Evolutionary conservation across 2,113 vertebrate genomes (phyloP), one percentile per base, ranked within the genome.

Genomic region (Hyperoodon ampullatus): DNA sequence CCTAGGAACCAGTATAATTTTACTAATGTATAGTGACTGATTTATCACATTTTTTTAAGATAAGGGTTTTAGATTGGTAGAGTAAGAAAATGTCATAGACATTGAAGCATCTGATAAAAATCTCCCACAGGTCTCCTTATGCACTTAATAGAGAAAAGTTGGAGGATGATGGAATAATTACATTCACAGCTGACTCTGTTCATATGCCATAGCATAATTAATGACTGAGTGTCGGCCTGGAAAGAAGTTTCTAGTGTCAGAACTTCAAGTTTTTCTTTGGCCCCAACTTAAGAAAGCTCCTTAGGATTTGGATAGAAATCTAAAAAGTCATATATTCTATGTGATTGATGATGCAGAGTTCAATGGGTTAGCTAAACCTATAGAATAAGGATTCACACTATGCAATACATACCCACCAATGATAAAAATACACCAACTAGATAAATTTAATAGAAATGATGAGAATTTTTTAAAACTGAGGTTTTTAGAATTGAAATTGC

Each of bases 361-460:
- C 50, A 82, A 0, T 44, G 61, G 39, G 3, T 61, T 86, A 66
- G 50, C 80, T 92, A 93, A 83, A 74, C 19, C 42, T 92, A 2
- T 44, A 78, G 55, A 93, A 63, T 91, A 89, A 95, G 44, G 83
- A 82, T 50, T 75, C 71, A 18, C 6, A 19, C 15, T 78, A 39
- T 80, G 58, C 68, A 90, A 66, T 75, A 82, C 28, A 55, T 89
- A 58, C 47, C 47, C 12, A 24, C 75, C 47, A 66, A 47, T 12
- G 42, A 33, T 63, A 58, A 93, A 90, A 72, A 77, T 90, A 66
- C 47, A 2, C 13, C 13, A 75, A 70, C 58, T 78, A 68, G 21
- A 55, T 71, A 71, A 1, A 66, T 92, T 86, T 65, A 70, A 26
- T 18, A 93, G 61, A 96, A 91, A 90, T 86, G 58, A 88, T 61